Evolutionary conservation across 2,113 vertebrate species (phyloP).

Genomic region (Saccopteryx leptura): DNA sequence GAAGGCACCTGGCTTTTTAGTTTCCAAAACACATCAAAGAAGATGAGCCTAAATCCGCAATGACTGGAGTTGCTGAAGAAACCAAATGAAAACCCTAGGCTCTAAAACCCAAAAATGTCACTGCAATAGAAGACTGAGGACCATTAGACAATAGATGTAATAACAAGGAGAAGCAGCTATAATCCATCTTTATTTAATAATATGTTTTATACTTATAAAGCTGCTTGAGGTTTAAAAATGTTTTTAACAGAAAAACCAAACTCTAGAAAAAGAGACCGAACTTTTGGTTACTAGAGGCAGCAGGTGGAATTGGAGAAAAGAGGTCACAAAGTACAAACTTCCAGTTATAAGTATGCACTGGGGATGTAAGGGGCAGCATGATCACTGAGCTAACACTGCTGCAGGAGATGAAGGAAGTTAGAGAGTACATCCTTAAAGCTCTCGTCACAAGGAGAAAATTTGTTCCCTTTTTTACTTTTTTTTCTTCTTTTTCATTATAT

Average conservation of each 20-base stretch:
- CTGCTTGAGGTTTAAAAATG: background rate
- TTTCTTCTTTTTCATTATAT: background rate
- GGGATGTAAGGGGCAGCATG: background rate
- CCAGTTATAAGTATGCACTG: background rate
- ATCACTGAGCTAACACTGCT: no score
- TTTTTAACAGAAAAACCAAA: background rate
- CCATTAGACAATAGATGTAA: background rate
- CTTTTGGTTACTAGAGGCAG: background rate
- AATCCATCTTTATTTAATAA: background rate
- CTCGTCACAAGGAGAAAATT: background rate
- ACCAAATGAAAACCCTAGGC: background rate
- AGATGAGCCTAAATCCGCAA: background rate
- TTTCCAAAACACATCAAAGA: constrained; percentile 37
- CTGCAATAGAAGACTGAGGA: background rate
- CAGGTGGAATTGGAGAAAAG: background rate
- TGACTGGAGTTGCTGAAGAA: background rate
- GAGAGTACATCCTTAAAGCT: background rate
- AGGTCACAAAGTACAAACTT: background rate
- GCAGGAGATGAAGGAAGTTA: background rate
- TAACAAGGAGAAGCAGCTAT: background rate
- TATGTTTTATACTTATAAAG: background rate
- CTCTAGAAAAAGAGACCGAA: background rate
- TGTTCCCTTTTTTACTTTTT: background rate
- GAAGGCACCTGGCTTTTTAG: background rate
- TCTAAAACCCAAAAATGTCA: background rate